These are phyloP conservation scores for Saccostrea echinata DNA, from an alignment of 1,140 invertebrate species.

Conservation along the genomic window DNA sequence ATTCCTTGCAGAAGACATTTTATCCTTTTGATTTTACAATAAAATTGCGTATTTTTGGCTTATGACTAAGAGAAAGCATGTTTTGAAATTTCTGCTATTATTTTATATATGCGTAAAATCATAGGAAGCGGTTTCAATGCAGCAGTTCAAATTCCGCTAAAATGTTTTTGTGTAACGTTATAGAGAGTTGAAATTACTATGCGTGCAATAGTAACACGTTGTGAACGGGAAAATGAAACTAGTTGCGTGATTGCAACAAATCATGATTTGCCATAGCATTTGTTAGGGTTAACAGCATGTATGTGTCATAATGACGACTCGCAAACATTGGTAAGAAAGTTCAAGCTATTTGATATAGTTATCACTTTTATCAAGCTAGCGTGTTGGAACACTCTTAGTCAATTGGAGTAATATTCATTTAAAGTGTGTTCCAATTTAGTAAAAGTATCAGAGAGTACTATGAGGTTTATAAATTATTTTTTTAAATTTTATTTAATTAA, in stretches of 20 bases:
- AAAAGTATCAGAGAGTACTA: conserved; percentile 6
- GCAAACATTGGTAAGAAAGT: conserved; percentile 36
- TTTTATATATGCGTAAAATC: neutral
- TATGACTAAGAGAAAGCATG: neutral
- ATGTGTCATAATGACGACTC: conserved; percentile 34
- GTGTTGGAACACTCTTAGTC: neutral
- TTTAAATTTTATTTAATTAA: no score
- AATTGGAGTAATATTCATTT: conserved; percentile 8
- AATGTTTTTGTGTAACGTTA: conserved; percentile 18
- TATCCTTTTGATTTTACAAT: neutral
- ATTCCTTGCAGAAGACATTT: neutral
- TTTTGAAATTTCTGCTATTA: neutral
- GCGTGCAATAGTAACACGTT: conserved; percentile 30
- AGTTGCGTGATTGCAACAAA: conserved; percentile 28
- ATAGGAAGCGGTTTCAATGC: neutral
- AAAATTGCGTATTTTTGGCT: neutral
- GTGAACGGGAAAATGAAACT: conserved; percentile 8
- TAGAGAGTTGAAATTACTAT: conserved; percentile 25
- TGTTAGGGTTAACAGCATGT: conserved; percentile 24
- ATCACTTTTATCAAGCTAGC: conserved; percentile 32
- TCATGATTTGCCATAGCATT: conserved; percentile 23
- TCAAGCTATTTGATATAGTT: conserved; percentile 37
- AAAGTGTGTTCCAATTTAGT: conserved; percentile 1
- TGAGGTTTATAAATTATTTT: no score
- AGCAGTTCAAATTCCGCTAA: conserved; percentile 28